Evolutionary conservation across 2,888 invertebrate species (phyloP).

Genomic region (Spodoptera littoralis): DNA sequence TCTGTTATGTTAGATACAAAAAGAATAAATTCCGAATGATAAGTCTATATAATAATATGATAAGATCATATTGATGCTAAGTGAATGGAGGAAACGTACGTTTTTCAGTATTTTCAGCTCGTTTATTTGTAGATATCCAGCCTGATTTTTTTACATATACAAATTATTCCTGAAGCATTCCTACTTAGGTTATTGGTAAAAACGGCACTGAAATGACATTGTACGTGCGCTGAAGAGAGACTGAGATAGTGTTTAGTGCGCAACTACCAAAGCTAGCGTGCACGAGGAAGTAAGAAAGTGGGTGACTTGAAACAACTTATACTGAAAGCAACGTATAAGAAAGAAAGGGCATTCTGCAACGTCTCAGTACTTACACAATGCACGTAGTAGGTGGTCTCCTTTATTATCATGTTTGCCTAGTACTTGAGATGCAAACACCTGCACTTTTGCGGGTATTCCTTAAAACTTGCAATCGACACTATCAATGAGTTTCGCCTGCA

Average conservation of each 20-base stretch:
- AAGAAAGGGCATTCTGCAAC: conserved; percentile 26
- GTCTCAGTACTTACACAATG: conserved; percentile 8
- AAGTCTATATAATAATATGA: too few species aligned
- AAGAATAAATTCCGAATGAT: too few species aligned
- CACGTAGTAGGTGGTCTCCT: conserved; percentile 8
- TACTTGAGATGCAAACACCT: conserved; percentile 27
- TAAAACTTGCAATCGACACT: too few species aligned
- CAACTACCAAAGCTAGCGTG: conserved; percentile 25
- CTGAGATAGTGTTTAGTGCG: conserved; percentile 20
- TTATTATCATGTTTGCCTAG: conserved; percentile 36
- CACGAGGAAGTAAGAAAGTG: conserved; percentile 48
- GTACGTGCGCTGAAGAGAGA: conserved; percentile 6
- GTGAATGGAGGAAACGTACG: too few species aligned
- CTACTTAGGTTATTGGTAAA: neutral
- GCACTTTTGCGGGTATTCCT: conserved; percentile 17
- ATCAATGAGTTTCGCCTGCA: too few species aligned
- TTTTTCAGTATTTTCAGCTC: too few species aligned
- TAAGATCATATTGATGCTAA: too few species aligned
- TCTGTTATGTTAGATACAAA: too few species aligned
- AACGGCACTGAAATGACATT: conserved; percentile 4
- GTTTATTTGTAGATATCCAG: too few species aligned
- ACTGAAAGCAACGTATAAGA: conserved; percentile 9
- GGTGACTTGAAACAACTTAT: conserved; percentile 13
- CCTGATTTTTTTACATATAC: too few species aligned
- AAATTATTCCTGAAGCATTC: too few species aligned